A percentile compares a stretch with the other conserved stretches of the same genome.
These are phyloP conservation scores for Aramus guarauna DNA, from an alignment of 2,113 vertebrate genomes.

Conservation along the genomic window DNA sequence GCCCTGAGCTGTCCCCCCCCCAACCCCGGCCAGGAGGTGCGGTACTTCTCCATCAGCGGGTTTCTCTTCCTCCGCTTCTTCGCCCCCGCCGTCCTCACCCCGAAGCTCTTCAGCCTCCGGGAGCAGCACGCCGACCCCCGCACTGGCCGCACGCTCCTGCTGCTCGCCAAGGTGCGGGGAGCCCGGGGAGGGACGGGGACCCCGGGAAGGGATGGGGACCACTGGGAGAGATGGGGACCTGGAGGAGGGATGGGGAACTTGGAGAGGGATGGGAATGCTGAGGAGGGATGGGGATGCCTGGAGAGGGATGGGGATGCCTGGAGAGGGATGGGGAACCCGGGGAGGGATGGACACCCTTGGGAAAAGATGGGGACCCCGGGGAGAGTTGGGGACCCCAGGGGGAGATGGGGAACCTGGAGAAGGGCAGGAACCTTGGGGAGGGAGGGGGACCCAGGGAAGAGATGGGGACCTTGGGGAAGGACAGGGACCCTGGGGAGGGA, in stretches of 20 bases:
- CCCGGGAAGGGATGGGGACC: rapidly evolving
- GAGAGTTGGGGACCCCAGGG: background rate
- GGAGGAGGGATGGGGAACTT: rapidly evolving
- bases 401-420: too few relatives aligned
- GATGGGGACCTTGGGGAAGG: background rate
- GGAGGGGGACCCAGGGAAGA: rapidly evolving
- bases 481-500: background rate
- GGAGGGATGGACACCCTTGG: too few relatives aligned
- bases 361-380: background rate
- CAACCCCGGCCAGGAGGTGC: constrained; percentile 78
- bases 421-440: rapidly evolving
- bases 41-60: constrained; percentile 86
- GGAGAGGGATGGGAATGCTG: rapidly evolving
- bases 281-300: rapidly evolving
- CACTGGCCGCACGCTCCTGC: constrained; percentile 84
- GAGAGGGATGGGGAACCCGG: background rate
- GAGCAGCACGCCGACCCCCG: constrained; percentile 87
- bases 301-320: background rate
- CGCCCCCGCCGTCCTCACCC: constrained; percentile 86
- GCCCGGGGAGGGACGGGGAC: background rate
- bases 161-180: constrained; percentile 84
- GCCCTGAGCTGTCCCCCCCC: background rate
- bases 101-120: constrained; percentile 88
- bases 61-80: constrained; percentile 93
- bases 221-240: rapidly evolving